phyloP scores from a whole-genome alignment of 2,113 vertebrate species.

The Platycercus adscitus region DNA sequence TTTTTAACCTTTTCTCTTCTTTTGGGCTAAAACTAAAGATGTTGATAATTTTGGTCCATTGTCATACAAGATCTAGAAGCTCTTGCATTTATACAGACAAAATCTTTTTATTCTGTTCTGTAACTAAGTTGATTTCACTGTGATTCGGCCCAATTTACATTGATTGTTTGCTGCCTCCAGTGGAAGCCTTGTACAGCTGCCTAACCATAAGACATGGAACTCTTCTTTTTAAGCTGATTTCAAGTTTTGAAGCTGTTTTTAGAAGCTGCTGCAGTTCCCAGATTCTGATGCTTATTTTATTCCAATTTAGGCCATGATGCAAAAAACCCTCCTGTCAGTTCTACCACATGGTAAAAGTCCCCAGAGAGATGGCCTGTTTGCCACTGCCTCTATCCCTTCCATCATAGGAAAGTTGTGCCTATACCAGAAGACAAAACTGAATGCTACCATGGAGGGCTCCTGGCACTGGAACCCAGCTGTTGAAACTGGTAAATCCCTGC shows the following conservation, averaged over 20 bases:
- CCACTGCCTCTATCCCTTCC: neutral
- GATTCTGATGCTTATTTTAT: neutral
- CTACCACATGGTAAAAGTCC: neutral
- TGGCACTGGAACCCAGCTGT: neutral
- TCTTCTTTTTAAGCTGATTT: neutral
- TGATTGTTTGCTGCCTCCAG: constrained; percentile 13
- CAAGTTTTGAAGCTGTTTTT: neutral
- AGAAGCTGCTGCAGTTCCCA: neutral
- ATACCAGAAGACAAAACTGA: neutral
- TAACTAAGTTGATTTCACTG: neutral
- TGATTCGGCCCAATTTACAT: neutral
- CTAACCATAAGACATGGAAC: neutral
- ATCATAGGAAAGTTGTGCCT: neutral
- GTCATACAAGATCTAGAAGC: neutral
- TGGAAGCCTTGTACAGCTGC: neutral
- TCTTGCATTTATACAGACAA: neutral
- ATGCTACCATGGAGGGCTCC: neutral
- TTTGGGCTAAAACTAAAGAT: neutral
- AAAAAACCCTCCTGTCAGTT: neutral
- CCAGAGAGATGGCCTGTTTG: neutral
- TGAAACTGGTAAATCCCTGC: neutral
- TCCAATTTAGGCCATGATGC: neutral
- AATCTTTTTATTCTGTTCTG: neutral
- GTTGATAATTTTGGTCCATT: neutral
- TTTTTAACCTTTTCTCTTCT: neutral